Percentiles rank a stretch among this genome's conserved stretches.
Evolutionary conservation across 2,797 vertebrate species (phyloP).

Genomic region (Cheirogaleus major): DNA sequence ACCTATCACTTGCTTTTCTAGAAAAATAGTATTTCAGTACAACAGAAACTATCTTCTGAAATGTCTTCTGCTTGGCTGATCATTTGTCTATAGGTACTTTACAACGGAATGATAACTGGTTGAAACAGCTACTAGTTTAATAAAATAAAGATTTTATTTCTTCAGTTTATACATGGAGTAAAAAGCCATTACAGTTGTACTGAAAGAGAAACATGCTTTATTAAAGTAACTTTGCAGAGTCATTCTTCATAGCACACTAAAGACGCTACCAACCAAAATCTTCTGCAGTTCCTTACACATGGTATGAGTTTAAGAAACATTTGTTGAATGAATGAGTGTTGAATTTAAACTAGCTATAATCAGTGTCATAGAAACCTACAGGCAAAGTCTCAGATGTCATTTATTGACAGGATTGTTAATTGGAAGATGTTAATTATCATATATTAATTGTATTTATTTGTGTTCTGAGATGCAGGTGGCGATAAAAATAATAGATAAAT

Average conservation of each 20-base stretch:
- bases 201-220: slow-evolving; percentile 32
- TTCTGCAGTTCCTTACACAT: background rate
- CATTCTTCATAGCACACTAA: background rate
- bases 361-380: background rate
- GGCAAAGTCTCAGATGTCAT: background rate
- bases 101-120: background rate
- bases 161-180: slow-evolving; percentile 11
- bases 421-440: slow-evolving; percentile 15
- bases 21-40: slow-evolving; percentile 6
- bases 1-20: background rate
- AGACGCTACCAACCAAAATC: background rate
- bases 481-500: slow-evolving; percentile 99
- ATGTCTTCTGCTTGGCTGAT: background rate
- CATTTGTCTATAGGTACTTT: background rate
- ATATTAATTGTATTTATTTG: slow-evolving; percentile 58
- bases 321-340: background rate
- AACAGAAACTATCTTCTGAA: background rate
- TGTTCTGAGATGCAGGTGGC: slow-evolving; percentile 91
- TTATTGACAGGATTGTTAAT: slow-evolving; percentile 1
- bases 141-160: slow-evolving; percentile 13
- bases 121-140: slow-evolving; percentile 29
- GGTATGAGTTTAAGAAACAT: background rate
- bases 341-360: background rate
- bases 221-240: slow-evolving; percentile 11
- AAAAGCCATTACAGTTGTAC: background rate